These are phyloP conservation scores for Cryptotermes secundus DNA, from an alignment of 1,140 invertebrate genomes.

Conservation along the genomic window DNA sequence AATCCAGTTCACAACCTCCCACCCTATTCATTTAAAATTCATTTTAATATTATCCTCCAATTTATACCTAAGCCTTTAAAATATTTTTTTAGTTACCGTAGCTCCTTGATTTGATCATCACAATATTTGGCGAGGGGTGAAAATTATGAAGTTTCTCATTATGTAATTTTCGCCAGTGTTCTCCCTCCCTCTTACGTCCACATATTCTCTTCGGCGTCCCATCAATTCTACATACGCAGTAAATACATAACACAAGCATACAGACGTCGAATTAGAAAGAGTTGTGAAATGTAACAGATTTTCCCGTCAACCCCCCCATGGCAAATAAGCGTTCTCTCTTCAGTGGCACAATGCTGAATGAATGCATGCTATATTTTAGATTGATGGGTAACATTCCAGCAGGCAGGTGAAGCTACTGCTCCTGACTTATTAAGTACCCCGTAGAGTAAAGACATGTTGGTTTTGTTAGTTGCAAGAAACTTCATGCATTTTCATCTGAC, in stretches of 20 bases:
- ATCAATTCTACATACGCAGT: too few relatives aligned
- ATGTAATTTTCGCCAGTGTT: too few relatives aligned
- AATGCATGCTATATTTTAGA: neutral
- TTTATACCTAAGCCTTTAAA: too few relatives aligned
- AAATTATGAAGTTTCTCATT: too few relatives aligned
- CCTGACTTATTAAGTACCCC: neutral
- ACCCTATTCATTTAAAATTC: too few relatives aligned
- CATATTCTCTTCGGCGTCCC: too few relatives aligned
- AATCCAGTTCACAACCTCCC: too few relatives aligned
- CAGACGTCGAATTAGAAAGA: neutral
- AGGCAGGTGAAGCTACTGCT: neutral
- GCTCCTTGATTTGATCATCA: too few relatives aligned
- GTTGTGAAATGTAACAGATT: neutral
- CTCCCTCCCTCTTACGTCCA: too few relatives aligned
- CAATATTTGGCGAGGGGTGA: too few relatives aligned
- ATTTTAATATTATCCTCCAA: too few relatives aligned
- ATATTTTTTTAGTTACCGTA: too few relatives aligned
- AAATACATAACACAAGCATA: neutral
- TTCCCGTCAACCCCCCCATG: neutral
- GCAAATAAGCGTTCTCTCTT: neutral
- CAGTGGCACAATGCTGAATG: neutral
- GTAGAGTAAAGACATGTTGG: neutral
- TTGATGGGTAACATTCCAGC: neutral
- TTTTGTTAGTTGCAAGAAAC: neutral
- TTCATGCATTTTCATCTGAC: neutral